Base-by-base conservation (phyloP, 2,888 invertebrate genomes). In the Lissonota sp. region DNA sequence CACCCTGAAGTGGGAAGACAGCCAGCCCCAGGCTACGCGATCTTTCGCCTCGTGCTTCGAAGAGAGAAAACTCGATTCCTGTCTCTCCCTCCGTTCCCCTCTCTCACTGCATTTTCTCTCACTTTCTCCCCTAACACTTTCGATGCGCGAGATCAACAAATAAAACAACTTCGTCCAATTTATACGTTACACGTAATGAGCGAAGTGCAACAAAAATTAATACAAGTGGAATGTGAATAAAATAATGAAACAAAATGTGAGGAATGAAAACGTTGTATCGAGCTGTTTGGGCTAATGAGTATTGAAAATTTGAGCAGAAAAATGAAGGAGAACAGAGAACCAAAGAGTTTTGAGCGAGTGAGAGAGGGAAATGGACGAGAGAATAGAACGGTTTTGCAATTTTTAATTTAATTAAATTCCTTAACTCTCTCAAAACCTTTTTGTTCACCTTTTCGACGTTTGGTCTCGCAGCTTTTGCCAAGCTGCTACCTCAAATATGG, bases 1-100 rank as follows among this genome's bases (percentile, higher is more conserved):
- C 90, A 89, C 87, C 87, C 26, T 44, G 62, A 72, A 72, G 73
- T 70, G 70, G 73, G 62, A 62, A 72, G 64, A 71, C 72, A 67
- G 67, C 67, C 67, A 51, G 39, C 51, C 57, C 26, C 26, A 26
- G 26, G 26, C 16, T 72, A 46, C 37, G 51, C 10, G 44, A n/a
- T 69, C 62, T 67, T 49, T 26, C 49, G n/a, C 63, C 14, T 40
- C 49, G 49, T 57, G 8, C n/a, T 57, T 64, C 51, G 51, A 39
- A 70, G 57, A 6, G n/a, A 62, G 46, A 60, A 64, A 72, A 74
- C 26, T 26, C 53, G 57, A 40, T 53, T 40, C 46, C 14, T 66
- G 42, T 46, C 44, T 60, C 51, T 70, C 58, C 39, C 10, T 46
- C 8, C 39, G 39, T 66, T 62, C 3, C 26, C 3, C 26, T 26